Percentiles rank a stretch among this genome's conserved stretches.
Evolutionary conservation across 2,113 vertebrate species (phyloP).

Genomic region (Brachyhypopomus occidentalis): DNA sequence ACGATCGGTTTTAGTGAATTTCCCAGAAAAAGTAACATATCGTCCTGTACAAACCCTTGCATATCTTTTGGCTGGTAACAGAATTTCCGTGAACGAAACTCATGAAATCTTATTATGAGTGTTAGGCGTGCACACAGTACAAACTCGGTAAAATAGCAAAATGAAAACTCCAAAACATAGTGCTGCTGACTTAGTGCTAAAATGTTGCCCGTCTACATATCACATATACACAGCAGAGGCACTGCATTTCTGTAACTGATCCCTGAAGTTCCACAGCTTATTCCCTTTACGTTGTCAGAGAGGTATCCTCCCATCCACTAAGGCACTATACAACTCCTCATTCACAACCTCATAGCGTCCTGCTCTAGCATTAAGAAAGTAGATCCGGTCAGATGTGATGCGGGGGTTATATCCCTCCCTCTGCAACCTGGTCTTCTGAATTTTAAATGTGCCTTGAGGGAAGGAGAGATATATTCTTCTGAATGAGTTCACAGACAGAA

Average conservation of each 20-base stretch:
- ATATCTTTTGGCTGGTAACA: constrained; percentile 25
- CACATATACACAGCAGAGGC: constrained; percentile 8
- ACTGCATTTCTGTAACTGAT: constrained; percentile 10
- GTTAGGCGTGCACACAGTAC: constrained; percentile 25
- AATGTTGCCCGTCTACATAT: neutral
- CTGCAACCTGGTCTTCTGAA: constrained; percentile 84
- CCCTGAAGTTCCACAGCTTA: constrained; percentile 14
- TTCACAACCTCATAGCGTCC: constrained; percentile 78
- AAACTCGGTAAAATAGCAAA: constrained; percentile 14
- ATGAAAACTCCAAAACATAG: constrained; percentile 17
- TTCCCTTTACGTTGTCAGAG: constrained; percentile 63
- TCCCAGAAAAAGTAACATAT: neutral
- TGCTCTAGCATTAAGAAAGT: constrained; percentile 78
- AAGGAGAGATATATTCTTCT: neutral
- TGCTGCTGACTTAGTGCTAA: constrained; percentile 29
- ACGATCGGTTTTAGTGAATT: neutral
- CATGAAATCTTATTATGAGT: neutral
- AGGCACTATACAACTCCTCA: constrained; percentile 68
- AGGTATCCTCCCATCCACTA: constrained; percentile 70
- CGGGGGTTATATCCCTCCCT: constrained; percentile 79
- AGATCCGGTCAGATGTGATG: constrained; percentile 75
- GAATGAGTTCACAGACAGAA: neutral
- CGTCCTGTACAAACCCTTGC: neutral
- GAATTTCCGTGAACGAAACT: neutral
- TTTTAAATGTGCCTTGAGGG: constrained; percentile 85